Percentiles rank a stretch among this genome's conserved stretches.
These are phyloP conservation scores for Synchiropus splendidus DNA, from an alignment of 2,113 vertebrate species.

Conservation along the genomic window DNA sequence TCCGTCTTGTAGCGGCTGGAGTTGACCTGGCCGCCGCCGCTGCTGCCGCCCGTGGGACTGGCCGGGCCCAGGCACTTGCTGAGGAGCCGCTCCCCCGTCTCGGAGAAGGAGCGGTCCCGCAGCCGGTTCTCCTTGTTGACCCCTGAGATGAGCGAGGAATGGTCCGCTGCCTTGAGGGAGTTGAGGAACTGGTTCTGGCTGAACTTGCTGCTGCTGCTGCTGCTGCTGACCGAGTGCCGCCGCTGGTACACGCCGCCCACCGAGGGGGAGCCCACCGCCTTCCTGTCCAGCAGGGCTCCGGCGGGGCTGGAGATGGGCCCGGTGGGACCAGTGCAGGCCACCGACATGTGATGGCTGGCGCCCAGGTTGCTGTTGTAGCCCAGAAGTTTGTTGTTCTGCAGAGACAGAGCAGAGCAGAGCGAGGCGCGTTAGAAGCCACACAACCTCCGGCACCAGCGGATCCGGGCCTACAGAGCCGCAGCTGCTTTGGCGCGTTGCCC, in stretches of 20 bases:
- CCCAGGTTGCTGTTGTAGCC: constrained; percentile 75
- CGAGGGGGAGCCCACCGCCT: constrained; percentile 91
- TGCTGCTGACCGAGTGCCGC: constrained; percentile 85
- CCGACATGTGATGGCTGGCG: constrained; percentile 56
- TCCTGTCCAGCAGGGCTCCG: constrained; percentile 96
- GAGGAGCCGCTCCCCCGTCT: constrained; percentile 87
- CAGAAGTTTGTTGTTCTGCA: constrained; percentile 89
- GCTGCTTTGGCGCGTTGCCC: constrained; percentile 62
- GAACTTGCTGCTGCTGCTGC: constrained; percentile 84
- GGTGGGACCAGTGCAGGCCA: constrained; percentile 65
- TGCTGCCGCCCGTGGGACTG: constrained; percentile 61
- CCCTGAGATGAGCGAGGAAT: constrained; percentile 68
- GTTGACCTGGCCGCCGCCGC: constrained; percentile 80
- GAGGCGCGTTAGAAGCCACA: constrained; percentile 10
- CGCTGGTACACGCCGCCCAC: constrained; percentile 80
- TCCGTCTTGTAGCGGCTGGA: constrained; percentile 99
- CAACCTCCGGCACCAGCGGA: too few species aligned
- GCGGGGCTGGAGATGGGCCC: constrained; percentile 70
- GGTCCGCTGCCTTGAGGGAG: constrained; percentile 77
- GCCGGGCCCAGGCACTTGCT: constrained; percentile 70
- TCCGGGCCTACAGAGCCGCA: constrained; percentile 57
- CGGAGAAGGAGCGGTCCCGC: constrained; percentile 91
- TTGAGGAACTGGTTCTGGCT: constrained; percentile 91
- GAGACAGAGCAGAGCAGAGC: constrained; percentile 41
- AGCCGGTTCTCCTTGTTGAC: constrained; percentile 88